Base-by-base conservation (phyloP, 1,140 invertebrate species). In the Cepaea nemoralis region DNA sequence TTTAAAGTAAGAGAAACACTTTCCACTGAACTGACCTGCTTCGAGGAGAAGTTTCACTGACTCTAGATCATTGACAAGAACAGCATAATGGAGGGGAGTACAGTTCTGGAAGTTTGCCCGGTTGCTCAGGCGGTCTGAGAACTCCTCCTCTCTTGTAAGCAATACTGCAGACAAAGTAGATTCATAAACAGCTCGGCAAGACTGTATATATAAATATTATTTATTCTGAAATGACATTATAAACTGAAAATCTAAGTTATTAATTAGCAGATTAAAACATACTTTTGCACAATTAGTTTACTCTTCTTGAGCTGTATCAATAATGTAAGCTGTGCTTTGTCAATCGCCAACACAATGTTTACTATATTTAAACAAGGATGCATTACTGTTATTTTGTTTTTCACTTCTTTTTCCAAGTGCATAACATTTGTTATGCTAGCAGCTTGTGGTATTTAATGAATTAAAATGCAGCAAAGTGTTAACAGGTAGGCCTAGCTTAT, bases 81-180 rank as follows among this genome's bases (percentile, higher is more conserved):
- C 95, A 27, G 96, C 96, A 93, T 98, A 98, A 91, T 98, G 97
- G 63, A 98, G 92, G 66, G 96, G 94, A 75, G 97, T 97, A 91
- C 96, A 97, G 31, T 96, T 96, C 82, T 94, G 92, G 89, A 96
- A 98, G 16, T 86, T 90, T 0, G 95, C 95, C 86, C 93, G 93
- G 82, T 92, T 94, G 86, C 95, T 96, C 80, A 97, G 92, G 37
- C 93, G 88, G 84, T 94, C 93, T 85, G 94, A 95, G 90, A 97
- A 98, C 89, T 97, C 95, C 66, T 95, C 94, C 87, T 97, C 95
- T 80, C 96, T 92, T 40, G 92, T 92, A 77, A 94, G 91, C 71
- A 95, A 87, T 22, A 96, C 95, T 94, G 85, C 45, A 50, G 71
- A 77, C 14, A 10, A 76, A 69, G 37, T 12, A 71, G 71, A n/a